Evolutionary conservation across 2,113 vertebrate genomes (phyloP).

Genomic region (Ptilorrhoa leucosticta): DNA sequence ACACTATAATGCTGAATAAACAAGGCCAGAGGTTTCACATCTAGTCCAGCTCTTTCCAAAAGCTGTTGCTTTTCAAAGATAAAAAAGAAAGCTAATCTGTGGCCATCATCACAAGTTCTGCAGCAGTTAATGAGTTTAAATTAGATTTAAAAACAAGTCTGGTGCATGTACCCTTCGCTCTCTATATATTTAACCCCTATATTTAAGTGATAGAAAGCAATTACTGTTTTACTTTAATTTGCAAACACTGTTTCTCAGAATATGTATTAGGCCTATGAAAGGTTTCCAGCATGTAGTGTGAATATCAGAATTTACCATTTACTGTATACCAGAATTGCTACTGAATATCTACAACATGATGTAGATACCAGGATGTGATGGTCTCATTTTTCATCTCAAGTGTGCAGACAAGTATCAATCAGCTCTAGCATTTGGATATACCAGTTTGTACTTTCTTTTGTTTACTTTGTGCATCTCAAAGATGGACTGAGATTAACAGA

Average conservation of each 20-base stretch:
- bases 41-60: conserved; percentile 63
- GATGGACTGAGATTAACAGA: background rate
- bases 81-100: conserved; percentile 62
- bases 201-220: background rate
- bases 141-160: background rate
- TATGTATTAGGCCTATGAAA: background rate
- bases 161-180: background rate
- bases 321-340: background rate
- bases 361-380: background rate
- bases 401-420: background rate
- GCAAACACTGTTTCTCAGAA: background rate
- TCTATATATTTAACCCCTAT: background rate
- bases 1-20: conserved; percentile 61
- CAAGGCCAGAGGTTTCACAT: conserved; percentile 57
- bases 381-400: background rate
- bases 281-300: background rate
- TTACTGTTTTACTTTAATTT: background rate
- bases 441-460: background rate
- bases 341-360: background rate
- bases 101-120: conserved; percentile 22
- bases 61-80: conserved; percentile 52
- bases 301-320: background rate
- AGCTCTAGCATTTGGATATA: background rate
- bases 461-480: background rate
- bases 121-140: conserved; percentile 23